These are phyloP conservation scores for Heptranchias perlo DNA, from an alignment of 2,113 vertebrate species.

Conservation along the genomic window DNA sequence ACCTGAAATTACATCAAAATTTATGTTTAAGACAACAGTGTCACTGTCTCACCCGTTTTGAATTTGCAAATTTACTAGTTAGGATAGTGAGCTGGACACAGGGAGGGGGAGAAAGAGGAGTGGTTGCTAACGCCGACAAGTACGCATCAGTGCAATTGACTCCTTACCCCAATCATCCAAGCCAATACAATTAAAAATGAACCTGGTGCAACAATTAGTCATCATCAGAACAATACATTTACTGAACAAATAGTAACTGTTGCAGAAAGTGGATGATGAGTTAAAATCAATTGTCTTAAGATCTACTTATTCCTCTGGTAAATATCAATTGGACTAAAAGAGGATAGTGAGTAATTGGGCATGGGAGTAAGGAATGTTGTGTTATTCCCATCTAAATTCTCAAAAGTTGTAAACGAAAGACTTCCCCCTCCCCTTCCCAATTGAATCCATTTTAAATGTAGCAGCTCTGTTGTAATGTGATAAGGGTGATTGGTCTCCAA, in stretches of 20 bases:
- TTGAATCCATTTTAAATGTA: neutral
- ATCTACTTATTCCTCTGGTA: neutral
- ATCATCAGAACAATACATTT: neutral
- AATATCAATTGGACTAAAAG: neutral
- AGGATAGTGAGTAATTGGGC: neutral
- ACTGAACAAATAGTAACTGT: neutral
- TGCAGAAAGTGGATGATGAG: neutral
- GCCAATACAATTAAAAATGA: slow-evolving; percentile 9
- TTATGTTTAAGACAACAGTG: neutral
- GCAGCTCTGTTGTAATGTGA: neutral
- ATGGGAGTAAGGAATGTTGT: neutral
- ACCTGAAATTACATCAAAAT: slow-evolving; percentile 8
- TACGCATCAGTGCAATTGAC: neutral
- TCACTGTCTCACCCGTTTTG: slow-evolving; percentile 8
- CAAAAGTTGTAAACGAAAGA: neutral
- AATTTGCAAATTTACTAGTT: neutral
- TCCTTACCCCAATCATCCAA: neutral
- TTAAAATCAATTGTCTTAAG: neutral
- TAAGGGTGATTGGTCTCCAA: neutral
- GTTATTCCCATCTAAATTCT: neutral
- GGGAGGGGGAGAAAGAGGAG: neutral
- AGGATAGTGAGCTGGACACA: neutral
- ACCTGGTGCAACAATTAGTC: neutral
- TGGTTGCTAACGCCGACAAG: neutral
- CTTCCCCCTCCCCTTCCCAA: neutral